These are phyloP conservation scores for Drosophila anomelani DNA, from an alignment of 2,888 invertebrate species.

Conservation along the genomic window DNA sequence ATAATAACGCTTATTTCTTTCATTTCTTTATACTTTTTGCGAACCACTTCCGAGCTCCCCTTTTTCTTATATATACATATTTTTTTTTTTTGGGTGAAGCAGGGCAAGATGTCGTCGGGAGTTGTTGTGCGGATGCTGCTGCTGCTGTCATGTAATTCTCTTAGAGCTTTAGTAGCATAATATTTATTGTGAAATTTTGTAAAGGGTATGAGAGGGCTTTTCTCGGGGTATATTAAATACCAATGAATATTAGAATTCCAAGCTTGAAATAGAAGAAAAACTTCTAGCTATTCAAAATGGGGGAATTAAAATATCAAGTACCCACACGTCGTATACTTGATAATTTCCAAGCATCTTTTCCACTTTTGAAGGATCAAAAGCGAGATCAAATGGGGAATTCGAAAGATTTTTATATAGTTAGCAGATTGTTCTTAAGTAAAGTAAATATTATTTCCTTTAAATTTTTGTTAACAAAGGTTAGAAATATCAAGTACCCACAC, in stretches of 20 bases:
- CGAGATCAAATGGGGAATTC: not conserved
- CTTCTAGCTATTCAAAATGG: not conserved
- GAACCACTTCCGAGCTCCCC: constrained; percentile 47
- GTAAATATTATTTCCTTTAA: not conserved
- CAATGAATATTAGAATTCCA: too few relatives aligned
- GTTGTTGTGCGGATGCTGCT: constrained; percentile 14
- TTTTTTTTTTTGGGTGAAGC: constrained; percentile 10
- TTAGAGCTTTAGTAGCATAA: constrained; percentile 46
- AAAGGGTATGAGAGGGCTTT: not conserved
- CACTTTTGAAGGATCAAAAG: too few relatives aligned
- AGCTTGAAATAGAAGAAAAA: too few relatives aligned
- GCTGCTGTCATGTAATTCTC: constrained; percentile 54
- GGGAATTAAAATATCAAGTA: too few relatives aligned
- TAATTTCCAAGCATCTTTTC: too few relatives aligned
- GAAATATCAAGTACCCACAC: too few relatives aligned
- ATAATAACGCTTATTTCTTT: constrained; percentile 56
- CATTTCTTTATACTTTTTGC: constrained; percentile 47
- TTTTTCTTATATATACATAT: constrained; percentile 6
- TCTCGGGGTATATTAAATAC: constrained; percentile 1
- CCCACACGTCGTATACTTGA: too few relatives aligned
- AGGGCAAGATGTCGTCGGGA: constrained; percentile 33
- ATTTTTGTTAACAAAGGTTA: not conserved
- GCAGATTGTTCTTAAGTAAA: not conserved
- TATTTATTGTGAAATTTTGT: constrained; percentile 46
- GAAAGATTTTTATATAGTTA: not conserved